A percentile compares a stretch with the other conserved stretches of the same genome.
Conservation (phyloP, 2,113 vertebrate genomes). For the Pangasianodon gigas region DNA sequence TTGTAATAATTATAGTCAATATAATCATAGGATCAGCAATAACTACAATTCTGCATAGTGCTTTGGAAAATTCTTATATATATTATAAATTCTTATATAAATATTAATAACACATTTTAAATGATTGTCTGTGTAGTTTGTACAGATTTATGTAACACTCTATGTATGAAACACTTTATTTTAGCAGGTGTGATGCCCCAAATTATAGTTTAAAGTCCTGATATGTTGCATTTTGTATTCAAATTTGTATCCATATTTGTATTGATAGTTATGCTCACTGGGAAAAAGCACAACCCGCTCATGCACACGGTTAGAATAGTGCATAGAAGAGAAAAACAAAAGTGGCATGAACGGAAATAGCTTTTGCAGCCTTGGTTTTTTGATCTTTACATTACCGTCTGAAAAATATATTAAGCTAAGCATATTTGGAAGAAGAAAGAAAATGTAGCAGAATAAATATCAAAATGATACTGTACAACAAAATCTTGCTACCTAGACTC, state of each 20-base stretch:
- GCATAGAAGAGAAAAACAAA: neutral
- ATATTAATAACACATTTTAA: neutral
- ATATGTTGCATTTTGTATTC: neutral
- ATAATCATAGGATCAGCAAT: neutral
- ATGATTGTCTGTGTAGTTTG: neutral
- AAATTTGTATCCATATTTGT: neutral
- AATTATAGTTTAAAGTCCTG: neutral
- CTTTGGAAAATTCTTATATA: too few relatives aligned
- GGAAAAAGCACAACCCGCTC: neutral
- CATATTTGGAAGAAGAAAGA: neutral
- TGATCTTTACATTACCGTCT: neutral
- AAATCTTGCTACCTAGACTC: neutral
- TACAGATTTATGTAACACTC: neutral
- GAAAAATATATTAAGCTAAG: neutral
- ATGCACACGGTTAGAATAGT: neutral
- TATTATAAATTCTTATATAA: too few relatives aligned
- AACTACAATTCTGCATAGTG: neutral
- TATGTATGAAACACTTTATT: neutral
- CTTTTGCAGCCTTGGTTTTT: neutral
- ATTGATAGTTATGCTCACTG: neutral
- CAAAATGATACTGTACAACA: neutral
- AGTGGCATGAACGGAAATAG: neutral
- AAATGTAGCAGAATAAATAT: neutral
- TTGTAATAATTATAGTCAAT: neutral
- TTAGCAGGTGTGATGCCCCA: neutral